Percentiles rank a stretch among this genome's conserved stretches.
These are phyloP conservation scores for Myotis davidii DNA, from an alignment of 2,113 vertebrate species.

Conservation along the genomic window DNA sequence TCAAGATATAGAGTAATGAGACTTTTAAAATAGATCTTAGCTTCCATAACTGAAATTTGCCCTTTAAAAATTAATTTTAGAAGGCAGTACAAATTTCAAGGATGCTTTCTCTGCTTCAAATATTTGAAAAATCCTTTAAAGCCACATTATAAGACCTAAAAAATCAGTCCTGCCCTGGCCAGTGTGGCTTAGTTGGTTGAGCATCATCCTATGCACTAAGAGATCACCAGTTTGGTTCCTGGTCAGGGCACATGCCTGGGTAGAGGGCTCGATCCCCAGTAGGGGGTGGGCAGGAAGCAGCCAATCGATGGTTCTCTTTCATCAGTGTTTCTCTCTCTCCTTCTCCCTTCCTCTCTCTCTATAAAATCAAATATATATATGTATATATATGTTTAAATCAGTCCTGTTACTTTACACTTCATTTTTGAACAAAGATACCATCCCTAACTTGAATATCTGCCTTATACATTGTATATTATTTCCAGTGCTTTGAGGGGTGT, in stretches of 20 bases:
- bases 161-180: not conserved
- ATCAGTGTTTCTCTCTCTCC: too few relatives aligned
- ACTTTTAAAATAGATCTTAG: not conserved
- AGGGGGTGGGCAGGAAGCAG: too few relatives aligned
- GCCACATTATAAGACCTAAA: not conserved
- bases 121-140: slow-evolving; percentile 47
- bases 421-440: slow-evolving; percentile 30
- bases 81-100: not conserved
- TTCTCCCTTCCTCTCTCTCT: too few relatives aligned
- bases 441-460: not conserved
- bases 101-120: not conserved
- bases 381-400: not conserved
- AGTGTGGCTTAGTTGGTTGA: too few relatives aligned
- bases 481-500: not conserved
- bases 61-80: not conserved
- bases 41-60: not conserved
- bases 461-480: not conserved
- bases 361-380: too few relatives aligned
- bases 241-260: too few relatives aligned
- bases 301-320: too few relatives aligned
- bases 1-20: not conserved
- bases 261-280: too few relatives aligned
- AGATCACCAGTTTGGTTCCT: too few relatives aligned
- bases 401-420: not conserved
- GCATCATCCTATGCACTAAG: too few relatives aligned